Base-by-base conservation (phyloP, 2,797 vertebrate species). In the Dipus sagitta region DNA sequence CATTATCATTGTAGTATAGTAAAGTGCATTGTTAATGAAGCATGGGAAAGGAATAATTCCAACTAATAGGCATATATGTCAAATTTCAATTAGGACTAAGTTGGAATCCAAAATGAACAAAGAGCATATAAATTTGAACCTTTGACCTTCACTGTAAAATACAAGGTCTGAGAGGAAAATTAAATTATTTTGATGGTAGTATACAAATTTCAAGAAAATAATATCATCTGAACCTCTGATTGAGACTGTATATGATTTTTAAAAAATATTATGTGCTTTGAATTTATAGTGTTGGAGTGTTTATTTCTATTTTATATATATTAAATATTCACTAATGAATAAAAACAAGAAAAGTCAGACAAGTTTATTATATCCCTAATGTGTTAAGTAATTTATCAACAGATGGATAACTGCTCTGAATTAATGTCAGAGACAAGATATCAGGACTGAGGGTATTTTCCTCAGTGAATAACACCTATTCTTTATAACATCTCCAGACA, bases 21-120 rank as follows among this genome's bases (percentile, higher is more conserved):
- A 97, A 98, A 98, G 97, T 97, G 95, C 97, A 98, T 98, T 98
- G 98, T 97, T 98, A 98, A 98, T 98, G 98, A 98, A 98, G 98
- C 96, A 20, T 98, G 96, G 97, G 98, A 98, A 98, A 98, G 97
- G 96, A 97, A 98, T 98, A 98, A 98, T 98, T 98, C 98, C 97
- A 96, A 96, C 97, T 98, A 98, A 98, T 98, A 98, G 98, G 97
- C 97, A 96, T 97, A 98, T 98, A 97, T 98, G 98, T 98, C 98
- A 98, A 98, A 98, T 98, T 98, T 98, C 98, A 98, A 98, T 98
- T 98, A 98, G 97, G 96, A 92, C 68, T 97, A 94, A 70, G 95
- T 87, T 98, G 94, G 94, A 97, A 98, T 98, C 91, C 92, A 97
- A 97, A 97, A 97, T 97, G 97, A 97, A 95, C 95, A 96, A 98